A percentile compares a stretch with the other conserved stretches of the same genome.
These are phyloP conservation scores for Scolopax mira DNA, from an alignment of 2,113 vertebrate species.

Conservation along the genomic window DNA sequence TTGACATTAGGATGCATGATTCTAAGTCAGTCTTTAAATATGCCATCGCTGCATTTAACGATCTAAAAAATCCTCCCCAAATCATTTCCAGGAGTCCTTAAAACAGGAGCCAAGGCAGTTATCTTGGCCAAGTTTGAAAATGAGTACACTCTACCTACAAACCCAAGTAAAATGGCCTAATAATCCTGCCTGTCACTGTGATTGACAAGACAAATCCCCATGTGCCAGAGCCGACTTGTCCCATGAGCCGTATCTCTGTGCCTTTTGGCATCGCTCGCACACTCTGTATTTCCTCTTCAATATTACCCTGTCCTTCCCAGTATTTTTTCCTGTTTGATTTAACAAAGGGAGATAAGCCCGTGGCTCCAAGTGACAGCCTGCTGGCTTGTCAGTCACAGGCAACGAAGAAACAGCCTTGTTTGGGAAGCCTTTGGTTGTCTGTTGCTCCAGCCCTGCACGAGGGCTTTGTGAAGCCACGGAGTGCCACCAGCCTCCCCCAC, in stretches of 20 bases:
- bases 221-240: neutral
- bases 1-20: neutral
- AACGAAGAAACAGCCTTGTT: neutral
- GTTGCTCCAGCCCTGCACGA: neutral
- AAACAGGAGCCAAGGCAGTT: neutral
- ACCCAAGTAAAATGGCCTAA: neutral
- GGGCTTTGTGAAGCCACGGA: neutral
- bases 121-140: neutral
- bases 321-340: neutral
- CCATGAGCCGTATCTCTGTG: accelerated
- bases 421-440: neutral
- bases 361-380: neutral
- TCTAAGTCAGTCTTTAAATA: neutral
- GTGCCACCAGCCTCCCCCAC: accelerated
- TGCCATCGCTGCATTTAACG: neutral
- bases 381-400: neutral
- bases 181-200: neutral
- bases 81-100: neutral
- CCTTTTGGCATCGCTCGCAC: neutral
- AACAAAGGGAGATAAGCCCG: accelerated
- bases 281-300: neutral
- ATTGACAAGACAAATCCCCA: neutral
- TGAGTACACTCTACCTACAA: neutral
- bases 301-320: neutral
- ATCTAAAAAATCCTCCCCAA: neutral